Base-by-base conservation (phyloP, 2,113 vertebrate genomes). In the Amphilophus citrinellus region DNA sequence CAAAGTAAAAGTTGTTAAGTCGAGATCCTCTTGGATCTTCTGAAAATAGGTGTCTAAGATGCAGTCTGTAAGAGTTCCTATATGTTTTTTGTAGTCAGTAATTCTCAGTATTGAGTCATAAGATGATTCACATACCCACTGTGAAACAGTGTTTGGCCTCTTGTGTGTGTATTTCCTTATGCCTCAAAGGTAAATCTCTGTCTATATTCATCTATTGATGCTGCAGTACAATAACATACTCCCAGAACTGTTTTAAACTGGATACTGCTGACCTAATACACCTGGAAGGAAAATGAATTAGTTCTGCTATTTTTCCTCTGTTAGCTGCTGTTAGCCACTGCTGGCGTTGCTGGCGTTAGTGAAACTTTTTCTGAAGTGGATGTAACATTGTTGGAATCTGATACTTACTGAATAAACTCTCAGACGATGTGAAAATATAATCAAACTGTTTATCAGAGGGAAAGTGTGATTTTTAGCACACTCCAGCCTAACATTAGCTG, bases 181-280 rank as follows among this genome's bases (percentile, higher is more conserved):
- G 77, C 85, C 80, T 85, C 84, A 89, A 22, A 87, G 61, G 84
- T 61, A 77, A 75, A 76, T 73, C 47, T 61, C 53, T 20, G 35
- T 82, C 42, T 42, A 44, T 75, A 75, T 77, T 71, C 24, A 57
- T 44, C 17, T n/a, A 66, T 61, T 73, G 77, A 81, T 13, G 22
- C 37, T 80, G 63, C 53, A 50, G n/a, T 14, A 17, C 47, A 50
- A 14, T 50, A 2, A 50, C 5, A 50, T 50, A 18, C 66, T 8
- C 17, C 44, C 17, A 73, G 17, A 77, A 58, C 58, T 18, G 35
- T 30, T 85, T 77, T 14, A 65, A 79, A 79, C 10, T 76, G 30
- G 18, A 76, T 57, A 57, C 27, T 27, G 61, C 80, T 71, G 71
- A 84, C 56, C 66, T 77, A 32, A 84, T 50, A 78, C 50, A 22